Conservation (phyloP, 2,888 invertebrate genomes). For the Himalopsyche japonica region DNA sequence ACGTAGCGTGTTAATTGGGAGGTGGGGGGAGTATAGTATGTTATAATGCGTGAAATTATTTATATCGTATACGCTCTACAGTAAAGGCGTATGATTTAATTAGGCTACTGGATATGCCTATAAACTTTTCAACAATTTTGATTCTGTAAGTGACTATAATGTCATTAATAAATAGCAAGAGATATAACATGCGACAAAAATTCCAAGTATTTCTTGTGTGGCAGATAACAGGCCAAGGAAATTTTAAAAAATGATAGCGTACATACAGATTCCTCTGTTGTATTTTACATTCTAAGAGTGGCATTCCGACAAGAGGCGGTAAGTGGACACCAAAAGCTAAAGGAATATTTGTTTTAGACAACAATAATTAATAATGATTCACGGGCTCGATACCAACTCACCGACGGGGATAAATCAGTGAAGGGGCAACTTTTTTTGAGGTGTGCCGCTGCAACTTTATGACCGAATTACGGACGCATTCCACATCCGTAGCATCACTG, state of each 20-base stretch:
- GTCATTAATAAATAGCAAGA: not conserved
- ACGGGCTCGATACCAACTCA: conserved; percentile 22
- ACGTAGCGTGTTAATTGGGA: no score
- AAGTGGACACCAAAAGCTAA: conserved; percentile 2
- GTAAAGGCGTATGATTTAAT: no score
- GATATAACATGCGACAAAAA: not conserved
- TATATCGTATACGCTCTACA: no score
- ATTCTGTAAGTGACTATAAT: not conserved
- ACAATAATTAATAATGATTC: conserved; percentile 34
- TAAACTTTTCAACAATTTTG: not conserved
- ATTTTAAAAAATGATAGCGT: conserved; percentile 5
- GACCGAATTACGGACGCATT: not conserved
- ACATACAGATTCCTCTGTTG: not conserved
- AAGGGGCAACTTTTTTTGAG: not conserved
- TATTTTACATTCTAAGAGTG: not conserved
- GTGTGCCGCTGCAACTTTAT: not conserved
- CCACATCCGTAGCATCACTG: not conserved
- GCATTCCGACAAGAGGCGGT: conserved; percentile 2
- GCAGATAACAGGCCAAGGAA: not conserved
- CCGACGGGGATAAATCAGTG: conserved; percentile 1
- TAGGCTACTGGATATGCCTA: not conserved
- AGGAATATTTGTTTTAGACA: conserved; percentile 35
- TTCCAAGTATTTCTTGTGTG: not conserved
- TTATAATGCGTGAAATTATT: no score
- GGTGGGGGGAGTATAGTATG: no score